Evolutionary conservation across 2,113 vertebrate genomes (phyloP).

Genomic region (Plecturocebus donacophilus): DNA sequence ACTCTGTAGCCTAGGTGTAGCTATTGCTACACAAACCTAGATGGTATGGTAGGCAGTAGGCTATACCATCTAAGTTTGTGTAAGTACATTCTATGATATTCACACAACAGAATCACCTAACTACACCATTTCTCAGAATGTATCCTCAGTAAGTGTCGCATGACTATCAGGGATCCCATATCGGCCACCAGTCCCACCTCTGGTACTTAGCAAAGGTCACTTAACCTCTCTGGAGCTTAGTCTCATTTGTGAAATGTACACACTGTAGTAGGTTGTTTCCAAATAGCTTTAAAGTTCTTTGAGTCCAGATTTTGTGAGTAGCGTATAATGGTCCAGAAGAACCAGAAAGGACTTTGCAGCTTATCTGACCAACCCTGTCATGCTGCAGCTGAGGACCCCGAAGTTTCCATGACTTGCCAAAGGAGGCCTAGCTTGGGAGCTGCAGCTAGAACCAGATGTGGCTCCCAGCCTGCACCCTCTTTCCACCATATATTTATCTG

Average conservation of each 20-base stretch:
- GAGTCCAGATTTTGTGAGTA: background rate
- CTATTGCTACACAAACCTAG: no score
- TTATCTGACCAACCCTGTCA: background rate
- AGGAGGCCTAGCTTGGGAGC: background rate
- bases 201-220: background rate
- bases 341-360: background rate
- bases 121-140: background rate
- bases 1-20: background rate
- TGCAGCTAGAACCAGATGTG: background rate
- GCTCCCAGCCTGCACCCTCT: background rate
- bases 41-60: background rate
- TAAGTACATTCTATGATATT: background rate
- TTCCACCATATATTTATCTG: no score
- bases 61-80: background rate
- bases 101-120: background rate
- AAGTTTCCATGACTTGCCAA: background rate
- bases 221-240: background rate
- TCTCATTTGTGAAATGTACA: background rate
- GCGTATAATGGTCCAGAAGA: background rate
- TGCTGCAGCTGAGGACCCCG: background rate
- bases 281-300: background rate
- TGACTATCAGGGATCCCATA: background rate
- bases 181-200: background rate
- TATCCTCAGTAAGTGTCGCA: background rate
- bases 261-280: background rate